A percentile compares a stretch with the other conserved stretches of the same genome.
Conservation (phyloP, 2,113 vertebrate genomes). For the Thamnophis sirtalis region DNA sequence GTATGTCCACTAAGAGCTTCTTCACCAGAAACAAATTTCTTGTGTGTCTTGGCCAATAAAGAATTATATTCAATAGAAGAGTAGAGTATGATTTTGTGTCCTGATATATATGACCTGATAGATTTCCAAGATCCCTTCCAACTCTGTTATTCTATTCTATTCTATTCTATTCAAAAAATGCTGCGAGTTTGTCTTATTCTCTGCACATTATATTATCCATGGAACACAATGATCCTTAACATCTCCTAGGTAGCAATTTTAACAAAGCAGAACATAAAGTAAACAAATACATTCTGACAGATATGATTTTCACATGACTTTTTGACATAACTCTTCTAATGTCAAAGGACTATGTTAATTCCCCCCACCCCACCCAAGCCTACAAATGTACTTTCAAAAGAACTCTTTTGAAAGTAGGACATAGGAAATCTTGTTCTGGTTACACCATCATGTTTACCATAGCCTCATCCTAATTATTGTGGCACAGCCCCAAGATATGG, state of each 20-base stretch:
- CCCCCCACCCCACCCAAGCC: conserved; percentile 32
- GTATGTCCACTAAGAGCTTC: no score
- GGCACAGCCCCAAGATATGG: neutral
- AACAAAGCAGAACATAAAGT: conserved; percentile 35
- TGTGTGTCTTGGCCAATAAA: no score
- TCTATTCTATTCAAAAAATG: neutral
- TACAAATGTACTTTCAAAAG: neutral
- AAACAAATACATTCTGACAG: conserved; percentile 35
- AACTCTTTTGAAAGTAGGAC: neutral
- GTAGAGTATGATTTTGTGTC: no score
- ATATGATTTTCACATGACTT: conserved; percentile 58
- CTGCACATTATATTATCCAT: conserved; percentile 43
- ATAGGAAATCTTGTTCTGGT: neutral
- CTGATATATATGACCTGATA: no score
- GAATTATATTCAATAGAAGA: no score
- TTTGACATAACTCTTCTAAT: conserved; percentile 40
- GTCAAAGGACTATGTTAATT: conserved; percentile 47
- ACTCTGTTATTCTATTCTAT: no score
- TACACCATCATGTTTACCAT: neutral
- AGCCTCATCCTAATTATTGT: neutral
- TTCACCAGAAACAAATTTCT: no score
- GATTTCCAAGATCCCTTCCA: no score
- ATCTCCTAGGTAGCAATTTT: conserved; percentile 54
- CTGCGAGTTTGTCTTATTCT: conserved; percentile 31
- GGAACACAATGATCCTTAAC: conserved; percentile 34